phyloP scores from a whole-genome alignment of 2,797 vertebrate species.

The Parambassis ranga region DNA sequence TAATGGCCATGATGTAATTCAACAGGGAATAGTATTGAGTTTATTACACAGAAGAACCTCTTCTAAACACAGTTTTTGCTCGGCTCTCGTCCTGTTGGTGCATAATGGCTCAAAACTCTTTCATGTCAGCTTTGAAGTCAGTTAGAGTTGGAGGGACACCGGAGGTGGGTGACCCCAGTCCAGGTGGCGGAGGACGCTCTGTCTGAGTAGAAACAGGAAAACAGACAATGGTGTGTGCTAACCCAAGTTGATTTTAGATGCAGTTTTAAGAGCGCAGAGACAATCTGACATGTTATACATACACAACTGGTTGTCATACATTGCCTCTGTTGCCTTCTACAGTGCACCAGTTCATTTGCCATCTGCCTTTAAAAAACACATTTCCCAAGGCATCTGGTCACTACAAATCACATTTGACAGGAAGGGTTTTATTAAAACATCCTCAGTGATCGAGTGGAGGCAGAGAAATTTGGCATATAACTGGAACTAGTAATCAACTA shows the following conservation, averaged over 20 bases:
- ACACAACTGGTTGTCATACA: no score
- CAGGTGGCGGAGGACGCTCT: slow-evolving; percentile 4
- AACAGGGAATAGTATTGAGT: background rate
- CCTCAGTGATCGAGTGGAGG: no score
- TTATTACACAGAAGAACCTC: background rate
- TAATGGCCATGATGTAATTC: background rate
- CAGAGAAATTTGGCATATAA: no score
- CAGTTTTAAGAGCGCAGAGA: no score
- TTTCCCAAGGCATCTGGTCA: no score
- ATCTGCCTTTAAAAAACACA: no score
- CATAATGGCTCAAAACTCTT: slow-evolving; percentile 31
- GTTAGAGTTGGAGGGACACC: slow-evolving; percentile 1
- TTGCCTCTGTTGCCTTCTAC: no score
- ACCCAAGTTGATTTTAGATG: background rate
- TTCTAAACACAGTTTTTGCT: background rate
- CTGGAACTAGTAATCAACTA: no score
- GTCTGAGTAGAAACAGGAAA: background rate
- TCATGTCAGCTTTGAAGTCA: slow-evolving; percentile 68
- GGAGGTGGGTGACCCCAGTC: slow-evolving; percentile 1
- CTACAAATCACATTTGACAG: background rate
- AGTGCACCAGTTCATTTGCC: no score
- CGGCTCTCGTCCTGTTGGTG: background rate
- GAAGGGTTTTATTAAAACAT: no score
- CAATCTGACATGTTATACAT: no score
- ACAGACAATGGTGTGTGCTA: background rate